Evolutionary conservation across 2,113 vertebrate species (phyloP).

Genomic region (Antechinus stuartii): DNA sequence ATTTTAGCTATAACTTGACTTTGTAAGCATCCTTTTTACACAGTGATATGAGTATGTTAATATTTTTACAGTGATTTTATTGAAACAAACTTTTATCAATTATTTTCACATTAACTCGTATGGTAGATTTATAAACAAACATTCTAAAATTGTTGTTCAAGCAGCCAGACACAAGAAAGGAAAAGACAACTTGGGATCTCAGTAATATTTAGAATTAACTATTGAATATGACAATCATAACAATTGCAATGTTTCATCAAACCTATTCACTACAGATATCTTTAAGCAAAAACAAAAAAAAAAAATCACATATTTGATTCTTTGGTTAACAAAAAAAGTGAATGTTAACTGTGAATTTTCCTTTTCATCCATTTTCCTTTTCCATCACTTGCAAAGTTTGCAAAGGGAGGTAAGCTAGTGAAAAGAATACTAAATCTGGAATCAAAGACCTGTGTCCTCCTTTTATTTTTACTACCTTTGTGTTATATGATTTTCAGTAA

Average conservation of each 20-base stretch:
- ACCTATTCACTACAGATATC: neutral
- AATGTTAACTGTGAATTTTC: neutral
- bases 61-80: conserved; percentile 36
- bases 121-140: conserved; percentile 32
- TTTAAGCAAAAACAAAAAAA: conserved; percentile 25
- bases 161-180: conserved; percentile 14
- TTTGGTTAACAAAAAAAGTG: neutral
- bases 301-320: conserved; percentile 9
- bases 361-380: neutral
- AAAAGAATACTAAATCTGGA: neutral
- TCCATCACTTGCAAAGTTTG: neutral
- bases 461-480: neutral
- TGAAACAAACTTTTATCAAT: neutral
- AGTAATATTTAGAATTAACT: neutral
- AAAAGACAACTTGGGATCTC: conserved; percentile 26
- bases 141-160: conserved; percentile 45
- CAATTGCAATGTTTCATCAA: neutral
- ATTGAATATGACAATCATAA: neutral
- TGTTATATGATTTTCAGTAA: neutral
- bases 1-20: too few relatives aligned
- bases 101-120: conserved; percentile 42
- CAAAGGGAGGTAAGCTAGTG: neutral
- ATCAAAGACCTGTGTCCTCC: neutral
- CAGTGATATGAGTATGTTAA: conserved; percentile 52
- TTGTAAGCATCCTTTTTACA: neutral